Evolutionary conservation across 2,113 vertebrate species (phyloP).

Genomic region (Albula goreensis): DNA sequence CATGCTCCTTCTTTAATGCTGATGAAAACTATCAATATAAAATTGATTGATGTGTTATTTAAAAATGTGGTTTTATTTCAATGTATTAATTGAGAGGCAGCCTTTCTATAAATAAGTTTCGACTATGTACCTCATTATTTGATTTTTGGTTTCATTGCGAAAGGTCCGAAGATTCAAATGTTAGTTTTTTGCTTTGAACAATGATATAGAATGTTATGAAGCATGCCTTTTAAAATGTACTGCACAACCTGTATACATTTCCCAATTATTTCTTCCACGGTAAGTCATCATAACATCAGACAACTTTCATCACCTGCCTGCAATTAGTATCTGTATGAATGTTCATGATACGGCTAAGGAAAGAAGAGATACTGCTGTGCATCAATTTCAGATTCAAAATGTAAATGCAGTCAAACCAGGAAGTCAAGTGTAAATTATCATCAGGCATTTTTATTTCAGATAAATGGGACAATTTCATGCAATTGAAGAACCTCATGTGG

Average conservation of each 20-base stretch:
- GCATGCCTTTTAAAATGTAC: not conserved
- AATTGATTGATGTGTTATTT: no score
- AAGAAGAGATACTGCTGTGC: not conserved
- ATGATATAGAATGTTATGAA: not conserved
- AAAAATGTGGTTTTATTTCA: no score
- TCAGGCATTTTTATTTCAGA: constrained; percentile 43
- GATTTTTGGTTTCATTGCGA: no score
- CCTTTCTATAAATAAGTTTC: no score
- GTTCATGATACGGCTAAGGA: not conserved
- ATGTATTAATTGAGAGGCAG: no score
- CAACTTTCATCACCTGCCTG: not conserved
- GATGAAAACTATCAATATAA: no score
- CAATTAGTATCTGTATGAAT: no score
- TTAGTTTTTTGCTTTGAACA: not conserved
- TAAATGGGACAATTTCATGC: constrained; percentile 55
- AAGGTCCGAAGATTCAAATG: no score
- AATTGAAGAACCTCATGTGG: constrained; percentile 43
- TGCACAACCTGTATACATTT: not conserved
- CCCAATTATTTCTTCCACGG: not conserved
- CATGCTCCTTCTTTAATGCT: no score
- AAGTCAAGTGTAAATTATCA: constrained; percentile 46
- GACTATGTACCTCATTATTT: no score
- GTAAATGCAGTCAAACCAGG: constrained; percentile 32
- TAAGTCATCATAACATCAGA: not conserved
- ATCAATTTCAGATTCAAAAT: constrained; percentile 32